Evolutionary conservation across 2,797 vertebrate species (phyloP).

Genomic region (Clamator glandarius): DNA sequence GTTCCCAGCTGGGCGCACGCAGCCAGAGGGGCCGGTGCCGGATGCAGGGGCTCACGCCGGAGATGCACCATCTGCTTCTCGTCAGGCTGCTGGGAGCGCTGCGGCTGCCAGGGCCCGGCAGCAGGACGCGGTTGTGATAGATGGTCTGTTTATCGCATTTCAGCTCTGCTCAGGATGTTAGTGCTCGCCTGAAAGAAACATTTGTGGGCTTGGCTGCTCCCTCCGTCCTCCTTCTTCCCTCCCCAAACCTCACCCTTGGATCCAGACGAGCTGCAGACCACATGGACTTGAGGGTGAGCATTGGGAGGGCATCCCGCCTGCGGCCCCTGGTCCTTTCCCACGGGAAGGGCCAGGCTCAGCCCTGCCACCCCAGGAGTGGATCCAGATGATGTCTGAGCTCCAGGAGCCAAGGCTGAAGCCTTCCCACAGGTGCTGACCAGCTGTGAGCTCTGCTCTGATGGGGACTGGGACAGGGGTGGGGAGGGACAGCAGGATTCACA

Average conservation of each 20-base stretch:
- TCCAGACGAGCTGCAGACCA: not conserved
- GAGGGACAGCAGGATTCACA: not conserved
- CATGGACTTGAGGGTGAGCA: not conserved
- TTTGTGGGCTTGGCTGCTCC: not conserved
- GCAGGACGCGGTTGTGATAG: slow-evolving; percentile 62
- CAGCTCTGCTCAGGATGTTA: slow-evolving; percentile 77
- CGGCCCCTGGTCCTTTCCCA: not conserved
- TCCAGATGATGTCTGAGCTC: not conserved
- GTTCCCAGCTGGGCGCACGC: not conserved
- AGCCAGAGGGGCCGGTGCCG: not conserved
- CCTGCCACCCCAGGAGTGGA: not conserved
- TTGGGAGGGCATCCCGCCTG: not conserved
- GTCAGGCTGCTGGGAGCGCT: slow-evolving; percentile 51
- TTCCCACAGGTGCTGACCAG: not conserved
- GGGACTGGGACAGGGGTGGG: not conserved
- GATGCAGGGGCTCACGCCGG: slow-evolving; percentile 50
- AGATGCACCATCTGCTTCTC: slow-evolving; percentile 74
- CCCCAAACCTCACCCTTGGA: not conserved
- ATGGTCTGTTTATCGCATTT: slow-evolving; percentile 63
- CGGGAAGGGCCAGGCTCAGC: not conserved
- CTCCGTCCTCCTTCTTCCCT: slow-evolving; percentile 35
- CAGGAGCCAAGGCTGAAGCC: not conserved
- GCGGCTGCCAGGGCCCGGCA: slow-evolving; percentile 5
- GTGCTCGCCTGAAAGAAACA: slow-evolving; percentile 31
- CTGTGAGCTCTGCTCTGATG: not conserved